These are phyloP conservation scores for Myopa testacea DNA, from an alignment of 2,888 invertebrate species.

Conservation along the genomic window DNA sequence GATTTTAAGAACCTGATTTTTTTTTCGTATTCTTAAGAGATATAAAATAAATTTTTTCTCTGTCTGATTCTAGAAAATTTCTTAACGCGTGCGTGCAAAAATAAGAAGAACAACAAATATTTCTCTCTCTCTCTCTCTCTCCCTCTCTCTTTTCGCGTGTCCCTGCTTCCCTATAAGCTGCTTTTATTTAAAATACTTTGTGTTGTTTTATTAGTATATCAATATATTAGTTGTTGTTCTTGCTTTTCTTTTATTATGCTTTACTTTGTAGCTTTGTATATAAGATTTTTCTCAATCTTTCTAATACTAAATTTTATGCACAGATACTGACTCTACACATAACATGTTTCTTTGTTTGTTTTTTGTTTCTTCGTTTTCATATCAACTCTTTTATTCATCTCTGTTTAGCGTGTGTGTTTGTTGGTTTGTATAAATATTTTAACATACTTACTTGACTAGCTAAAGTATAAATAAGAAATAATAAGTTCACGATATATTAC, in stretches of 20 bases:
- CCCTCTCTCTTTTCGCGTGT: background rate
- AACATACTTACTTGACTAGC: constrained; percentile 28
- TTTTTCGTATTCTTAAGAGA: background rate
- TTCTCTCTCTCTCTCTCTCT: background rate
- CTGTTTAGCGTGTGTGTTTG: background rate
- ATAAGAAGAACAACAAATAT: background rate
- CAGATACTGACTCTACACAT: constrained; percentile 20
- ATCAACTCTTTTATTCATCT: background rate
- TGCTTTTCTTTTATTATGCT: constrained; percentile 26
- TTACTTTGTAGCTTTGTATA: constrained; percentile 18
- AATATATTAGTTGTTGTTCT: constrained; percentile 43
- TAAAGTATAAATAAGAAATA: constrained; percentile 23
- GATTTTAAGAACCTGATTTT: background rate
- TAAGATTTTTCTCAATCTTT: constrained; percentile 44
- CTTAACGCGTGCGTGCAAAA: background rate
- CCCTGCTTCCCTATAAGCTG: constrained; percentile 4
- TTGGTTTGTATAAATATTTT: constrained; percentile 13
- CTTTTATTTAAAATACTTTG: constrained; percentile 58
- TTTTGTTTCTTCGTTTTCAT: constrained; percentile 14
- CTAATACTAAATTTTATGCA: constrained; percentile 40
- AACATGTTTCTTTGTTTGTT: constrained; percentile 4
- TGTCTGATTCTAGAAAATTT: background rate
- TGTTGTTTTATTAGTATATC: constrained; percentile 43
- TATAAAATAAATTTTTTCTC: background rate
- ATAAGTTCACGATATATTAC: constrained; percentile 36